phyloP scores from a whole-genome alignment of 2,888 invertebrate genomes.

The Ophraella communa region DNA sequence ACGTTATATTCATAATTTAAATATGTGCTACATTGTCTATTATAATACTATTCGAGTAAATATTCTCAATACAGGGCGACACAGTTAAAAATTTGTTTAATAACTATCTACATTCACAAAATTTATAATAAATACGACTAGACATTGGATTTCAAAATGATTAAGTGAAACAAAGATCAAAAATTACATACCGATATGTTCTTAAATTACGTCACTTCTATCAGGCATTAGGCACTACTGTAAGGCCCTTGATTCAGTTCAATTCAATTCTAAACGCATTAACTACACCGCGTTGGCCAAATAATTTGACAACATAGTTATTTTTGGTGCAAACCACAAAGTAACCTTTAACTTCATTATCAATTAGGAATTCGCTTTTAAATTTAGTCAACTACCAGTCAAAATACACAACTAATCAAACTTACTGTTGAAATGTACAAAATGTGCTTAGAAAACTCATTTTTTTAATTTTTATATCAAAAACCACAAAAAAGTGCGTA shows the following conservation, averaged over 20 bases:
- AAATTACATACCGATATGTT: not conserved
- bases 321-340: too few relatives aligned
- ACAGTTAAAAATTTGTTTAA: not conserved
- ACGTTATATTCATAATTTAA: conserved; percentile 3
- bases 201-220: not conserved
- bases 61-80: not conserved
- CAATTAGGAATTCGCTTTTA: not conserved
- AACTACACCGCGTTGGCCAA: not conserved
- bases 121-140: not conserved
- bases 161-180: not conserved
- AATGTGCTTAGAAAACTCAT: too few relatives aligned
- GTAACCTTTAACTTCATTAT: too few relatives aligned
- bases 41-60: conserved; percentile 8
- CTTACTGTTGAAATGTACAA: too few relatives aligned
- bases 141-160: not conserved
- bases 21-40: conserved; percentile 12
- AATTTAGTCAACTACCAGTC: too few relatives aligned
- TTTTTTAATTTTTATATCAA: too few relatives aligned
- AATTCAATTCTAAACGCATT: not conserved
- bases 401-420: too few relatives aligned
- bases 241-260: not conserved
- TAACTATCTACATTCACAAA: not conserved
- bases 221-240: not conserved
- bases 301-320: not conserved
- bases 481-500: too few relatives aligned